Conservation (phyloP, 2,797 vertebrate species). For the Gallinago solitaria region DNA sequence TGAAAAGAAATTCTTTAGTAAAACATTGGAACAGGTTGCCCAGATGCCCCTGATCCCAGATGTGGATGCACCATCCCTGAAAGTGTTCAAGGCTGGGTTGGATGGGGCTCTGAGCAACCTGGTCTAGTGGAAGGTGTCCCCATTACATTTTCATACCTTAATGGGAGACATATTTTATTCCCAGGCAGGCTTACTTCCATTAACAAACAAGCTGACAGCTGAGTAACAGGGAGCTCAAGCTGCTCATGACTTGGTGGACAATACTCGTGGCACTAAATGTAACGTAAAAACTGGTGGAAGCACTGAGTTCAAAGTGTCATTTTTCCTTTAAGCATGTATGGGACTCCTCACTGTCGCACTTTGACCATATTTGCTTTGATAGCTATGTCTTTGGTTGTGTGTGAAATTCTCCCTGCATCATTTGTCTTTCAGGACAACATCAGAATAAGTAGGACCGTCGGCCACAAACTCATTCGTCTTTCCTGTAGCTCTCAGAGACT, state of each 20-base stretch:
- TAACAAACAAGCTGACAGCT: neutral
- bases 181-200: neutral
- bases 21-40: neutral
- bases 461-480: slow-evolving; percentile 24
- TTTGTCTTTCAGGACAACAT: neutral
- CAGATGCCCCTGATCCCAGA: neutral
- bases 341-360: neutral
- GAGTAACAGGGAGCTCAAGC: neutral
- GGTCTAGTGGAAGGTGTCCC: neutral
- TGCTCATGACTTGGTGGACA: neutral
- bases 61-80: neutral
- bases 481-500: neutral
- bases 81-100: neutral
- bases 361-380: neutral
- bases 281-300: neutral
- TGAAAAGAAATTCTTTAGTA: neutral
- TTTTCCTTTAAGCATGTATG: rapidly evolving
- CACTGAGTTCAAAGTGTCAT: neutral
- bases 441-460: neutral
- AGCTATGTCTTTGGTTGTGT: neutral
- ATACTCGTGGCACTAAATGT: neutral
- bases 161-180: neutral
- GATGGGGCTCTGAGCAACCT: neutral
- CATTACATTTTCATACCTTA: neutral
- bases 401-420: neutral